Conservation (phyloP, 2,797 vertebrate genomes). For the Lacerta bilineata region DNA sequence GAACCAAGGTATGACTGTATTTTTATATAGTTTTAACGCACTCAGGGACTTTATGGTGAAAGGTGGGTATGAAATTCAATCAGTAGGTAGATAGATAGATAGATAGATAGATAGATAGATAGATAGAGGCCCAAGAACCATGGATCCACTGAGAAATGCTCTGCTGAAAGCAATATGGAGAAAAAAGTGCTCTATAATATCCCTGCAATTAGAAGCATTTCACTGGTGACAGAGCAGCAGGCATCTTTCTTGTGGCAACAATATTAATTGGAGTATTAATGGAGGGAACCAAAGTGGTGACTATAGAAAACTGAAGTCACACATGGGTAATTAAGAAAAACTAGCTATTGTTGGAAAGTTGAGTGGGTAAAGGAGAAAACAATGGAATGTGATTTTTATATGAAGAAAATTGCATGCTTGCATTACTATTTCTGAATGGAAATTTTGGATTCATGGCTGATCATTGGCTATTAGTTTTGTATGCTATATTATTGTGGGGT, state of each 20-base stretch:
- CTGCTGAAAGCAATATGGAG: not conserved
- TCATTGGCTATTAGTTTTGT: conserved; percentile 3
- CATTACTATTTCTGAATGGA: conserved; percentile 12
- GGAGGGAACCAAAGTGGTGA: not conserved
- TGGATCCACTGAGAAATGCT: not conserved
- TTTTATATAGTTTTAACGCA: too few relatives aligned
- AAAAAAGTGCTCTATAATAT: not conserved
- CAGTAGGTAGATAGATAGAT: too few relatives aligned
- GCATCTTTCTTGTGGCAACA: not conserved
- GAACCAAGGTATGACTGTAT: too few relatives aligned
- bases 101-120: too few relatives aligned
- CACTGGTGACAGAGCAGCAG: not conserved
- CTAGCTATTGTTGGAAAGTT: not conserved
- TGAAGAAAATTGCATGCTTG: conserved; percentile 29
- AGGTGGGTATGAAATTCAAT: too few relatives aligned
- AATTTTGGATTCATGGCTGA: not conserved
- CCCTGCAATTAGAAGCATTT: not conserved
- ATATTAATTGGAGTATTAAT: too few relatives aligned
- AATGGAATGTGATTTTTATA: not conserved
- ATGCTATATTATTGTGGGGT: conserved; percentile 28
- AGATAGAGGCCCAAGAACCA: too few relatives aligned
- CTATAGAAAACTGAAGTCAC: not conserved
- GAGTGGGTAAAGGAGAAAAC: not conserved
- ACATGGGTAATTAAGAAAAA: not conserved
- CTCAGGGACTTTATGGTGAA: too few relatives aligned